Evolutionary conservation across 2,113 vertebrate species (phyloP), one percentile per base, ranked within the genome.

Genomic region (Sapajus apella): DNA sequence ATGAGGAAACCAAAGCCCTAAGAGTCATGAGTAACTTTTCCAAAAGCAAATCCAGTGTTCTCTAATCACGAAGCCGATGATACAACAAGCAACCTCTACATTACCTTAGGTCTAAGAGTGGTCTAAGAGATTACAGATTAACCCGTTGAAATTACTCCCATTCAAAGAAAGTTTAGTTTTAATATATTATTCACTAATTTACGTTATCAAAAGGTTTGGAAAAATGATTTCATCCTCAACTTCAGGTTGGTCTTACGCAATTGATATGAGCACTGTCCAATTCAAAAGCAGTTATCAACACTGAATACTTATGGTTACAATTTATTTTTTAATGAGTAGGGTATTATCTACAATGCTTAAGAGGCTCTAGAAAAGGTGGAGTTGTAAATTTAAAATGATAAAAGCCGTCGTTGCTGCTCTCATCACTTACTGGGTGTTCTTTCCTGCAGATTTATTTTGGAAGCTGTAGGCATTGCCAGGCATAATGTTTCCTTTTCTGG

Each of bases 321-420:
- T n/a, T 80, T 58, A 56, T 25, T 64, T 87, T 77, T 84, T 61
- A 70, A 83, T 37, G 43, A 40, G 20, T 58, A 5, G 43, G 23
- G 6, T 18, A n/a, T 81, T 91, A n/a, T 66, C 79, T 91, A 2
- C 37, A 43, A 55, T 30, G 47, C 66, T 68, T 81, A 90, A 55
- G n/a, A 95, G 47, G 80, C 9, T 18, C 21, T 92, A 56, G 43
- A 17, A 92, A 86, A 73, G 45, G 68, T 35, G 27, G 52, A 23
- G 66, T 37, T 73, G 72, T 92, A 91, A 88, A 85, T 94, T 81
- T 92, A 85, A 94, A 87, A 52, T 82, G 35, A 88, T 88, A 75
- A 94, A 91, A 14, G 52, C 16, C 11, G 37, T 77, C 21, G 3
- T 56, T 43, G 64, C 25, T 43, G 23, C 30, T 87, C 37, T 92